These are phyloP conservation scores for Etia nguti DNA, from an alignment of 2,113 vertebrate genomes.

Conservation along the genomic window DNA sequence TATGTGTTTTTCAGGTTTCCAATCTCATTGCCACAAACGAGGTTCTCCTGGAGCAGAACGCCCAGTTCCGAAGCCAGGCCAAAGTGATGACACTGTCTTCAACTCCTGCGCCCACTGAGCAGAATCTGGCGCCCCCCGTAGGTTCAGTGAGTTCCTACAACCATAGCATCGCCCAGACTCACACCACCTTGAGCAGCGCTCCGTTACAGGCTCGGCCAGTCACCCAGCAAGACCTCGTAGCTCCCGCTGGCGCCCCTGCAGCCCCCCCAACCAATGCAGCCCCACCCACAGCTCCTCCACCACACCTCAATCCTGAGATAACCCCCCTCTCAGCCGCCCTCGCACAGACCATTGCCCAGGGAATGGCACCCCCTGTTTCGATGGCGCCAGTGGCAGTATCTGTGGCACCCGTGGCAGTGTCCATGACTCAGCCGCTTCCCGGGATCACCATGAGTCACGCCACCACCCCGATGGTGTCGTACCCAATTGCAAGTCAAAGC, in stretches of 20 bases:
- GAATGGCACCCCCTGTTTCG: slow-evolving; percentile 92
- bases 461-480: slow-evolving; percentile 94
- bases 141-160: slow-evolving; percentile 92
- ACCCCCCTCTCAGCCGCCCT: slow-evolving; percentile 88
- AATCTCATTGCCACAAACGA: slow-evolving; percentile 94
- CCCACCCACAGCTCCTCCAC: slow-evolving; percentile 76
- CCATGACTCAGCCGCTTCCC: slow-evolving; percentile 89
- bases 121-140: slow-evolving; percentile 84
- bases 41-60: slow-evolving; percentile 95
- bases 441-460: slow-evolving; percentile 97
- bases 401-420: slow-evolving; percentile 91
- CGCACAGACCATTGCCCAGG: slow-evolving; percentile 92
- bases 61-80: slow-evolving; percentile 92
- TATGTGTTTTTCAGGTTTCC: slow-evolving; percentile 75
- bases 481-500: slow-evolving; percentile 95
- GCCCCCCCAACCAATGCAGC: slow-evolving; percentile 81
- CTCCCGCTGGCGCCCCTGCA: slow-evolving; percentile 77
- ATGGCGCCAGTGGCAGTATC: slow-evolving; percentile 94
- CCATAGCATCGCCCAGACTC: slow-evolving; percentile 95
- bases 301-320: slow-evolving; percentile 89
- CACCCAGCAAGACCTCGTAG: slow-evolving; percentile 89
- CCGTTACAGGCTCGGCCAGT: slow-evolving; percentile 89
- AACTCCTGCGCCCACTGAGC: slow-evolving; percentile 84
- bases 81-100: slow-evolving; percentile 94
- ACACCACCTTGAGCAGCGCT: slow-evolving; percentile 95